Conservation (phyloP, 1,140 invertebrate genomes). For the Drosophila sechellia region DNA sequence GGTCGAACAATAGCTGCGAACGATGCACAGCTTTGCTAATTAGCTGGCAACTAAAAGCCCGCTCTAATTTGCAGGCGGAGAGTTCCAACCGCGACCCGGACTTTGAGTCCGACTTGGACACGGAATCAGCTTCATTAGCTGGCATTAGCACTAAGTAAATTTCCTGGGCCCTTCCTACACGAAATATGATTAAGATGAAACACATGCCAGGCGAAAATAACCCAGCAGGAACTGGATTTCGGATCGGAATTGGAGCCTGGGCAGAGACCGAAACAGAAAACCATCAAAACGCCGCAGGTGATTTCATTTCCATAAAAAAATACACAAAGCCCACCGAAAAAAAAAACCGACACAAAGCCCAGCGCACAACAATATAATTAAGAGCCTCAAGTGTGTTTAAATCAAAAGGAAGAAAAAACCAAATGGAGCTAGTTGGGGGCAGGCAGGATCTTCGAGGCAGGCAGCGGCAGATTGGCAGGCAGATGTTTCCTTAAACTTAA, state of each 20-base stretch:
- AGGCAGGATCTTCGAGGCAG: slow-evolving; percentile 32
- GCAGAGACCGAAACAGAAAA: slow-evolving; percentile 18
- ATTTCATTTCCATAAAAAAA: slow-evolving; percentile 57
- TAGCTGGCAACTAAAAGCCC: slow-evolving; percentile 69
- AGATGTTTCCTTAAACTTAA: slow-evolving; percentile 56
- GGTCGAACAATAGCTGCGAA: slow-evolving; percentile 53
- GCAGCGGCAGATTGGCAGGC: slow-evolving; percentile 60
- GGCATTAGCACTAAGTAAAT: slow-evolving; percentile 77
- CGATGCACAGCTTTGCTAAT: slow-evolving; percentile 65
- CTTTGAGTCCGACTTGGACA: slow-evolving; percentile 37
- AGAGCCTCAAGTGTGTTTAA: slow-evolving; percentile 75
- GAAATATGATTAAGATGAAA: slow-evolving; percentile 72
- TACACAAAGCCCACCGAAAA: slow-evolving; percentile 33
- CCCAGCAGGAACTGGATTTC: slow-evolving; percentile 33
- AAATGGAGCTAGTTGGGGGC: slow-evolving; percentile 10
- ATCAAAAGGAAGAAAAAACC: slow-evolving; percentile 50
- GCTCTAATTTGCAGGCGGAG: slow-evolving; percentile 63
- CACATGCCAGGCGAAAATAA: slow-evolving; percentile 64
- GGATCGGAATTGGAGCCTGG: slow-evolving; percentile 18
- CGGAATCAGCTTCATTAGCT: slow-evolving; percentile 71
- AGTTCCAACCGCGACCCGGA: slow-evolving; percentile 64
- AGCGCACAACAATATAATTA: slow-evolving; percentile 73
- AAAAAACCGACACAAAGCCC: slow-evolving; percentile 38
- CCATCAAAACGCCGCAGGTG: slow-evolving; percentile 65
- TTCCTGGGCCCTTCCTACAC: slow-evolving; percentile 45